phyloP scores from a whole-genome alignment of 2,113 vertebrate genomes.

The Protobothrops mucrosquamatus region DNA sequence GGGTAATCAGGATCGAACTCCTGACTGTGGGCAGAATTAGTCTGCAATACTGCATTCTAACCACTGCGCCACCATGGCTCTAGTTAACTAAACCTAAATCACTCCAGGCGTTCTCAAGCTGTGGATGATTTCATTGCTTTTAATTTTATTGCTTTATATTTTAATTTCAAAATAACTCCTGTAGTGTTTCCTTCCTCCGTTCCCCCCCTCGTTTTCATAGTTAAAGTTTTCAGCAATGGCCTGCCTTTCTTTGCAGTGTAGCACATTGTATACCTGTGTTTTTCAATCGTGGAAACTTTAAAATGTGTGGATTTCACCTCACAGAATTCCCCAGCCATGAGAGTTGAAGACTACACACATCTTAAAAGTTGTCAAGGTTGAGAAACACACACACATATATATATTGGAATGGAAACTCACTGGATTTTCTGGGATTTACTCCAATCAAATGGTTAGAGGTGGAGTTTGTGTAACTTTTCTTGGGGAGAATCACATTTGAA shows the following conservation, averaged over 20 bases:
- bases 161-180: neutral
- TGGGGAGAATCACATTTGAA: neutral
- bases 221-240: neutral
- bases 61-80: neutral
- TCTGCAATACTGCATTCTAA: neutral
- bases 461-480: neutral
- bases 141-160: neutral
- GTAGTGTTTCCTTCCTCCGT: neutral
- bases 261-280: neutral
- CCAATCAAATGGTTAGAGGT: neutral
- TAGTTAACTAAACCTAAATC: conserved; percentile 3
- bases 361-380: neutral
- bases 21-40: neutral
- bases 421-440: neutral
- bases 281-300: neutral
- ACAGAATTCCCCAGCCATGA: neutral
- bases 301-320: neutral
- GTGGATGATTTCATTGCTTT: conserved; percentile 2
- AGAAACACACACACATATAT: neutral
- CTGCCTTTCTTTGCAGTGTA: neutral
- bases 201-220: too few species aligned
- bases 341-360: neutral
- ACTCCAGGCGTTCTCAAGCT: neutral
- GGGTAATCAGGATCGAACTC: neutral
- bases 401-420: neutral